A percentile compares a stretch with the other conserved stretches of the same genome.
Conservation (phyloP, 2,113 vertebrate species). For the Bos indicus region DNA sequence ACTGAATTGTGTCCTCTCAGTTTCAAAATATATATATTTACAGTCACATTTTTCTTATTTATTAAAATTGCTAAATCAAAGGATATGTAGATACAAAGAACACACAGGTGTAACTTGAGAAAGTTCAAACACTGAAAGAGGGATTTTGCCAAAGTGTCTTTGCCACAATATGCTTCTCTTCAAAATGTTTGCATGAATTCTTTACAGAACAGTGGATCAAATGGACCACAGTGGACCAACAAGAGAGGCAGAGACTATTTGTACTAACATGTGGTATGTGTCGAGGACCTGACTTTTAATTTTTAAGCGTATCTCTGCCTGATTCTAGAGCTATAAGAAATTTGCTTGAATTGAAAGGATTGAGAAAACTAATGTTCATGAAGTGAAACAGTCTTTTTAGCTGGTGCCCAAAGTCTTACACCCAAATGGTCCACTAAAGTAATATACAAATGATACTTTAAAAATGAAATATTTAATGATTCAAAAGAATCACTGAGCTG, state of each 20-base stretch:
- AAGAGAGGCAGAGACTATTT: not conserved
- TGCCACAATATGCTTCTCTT: not conserved
- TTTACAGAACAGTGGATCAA: not conserved
- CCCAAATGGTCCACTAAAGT: not conserved
- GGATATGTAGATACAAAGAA: not conserved
- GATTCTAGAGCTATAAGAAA: not conserved
- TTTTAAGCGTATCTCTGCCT: not conserved
- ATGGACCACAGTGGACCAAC: not conserved
- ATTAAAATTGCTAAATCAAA: conserved; percentile 13
- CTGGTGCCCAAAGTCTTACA: not conserved
- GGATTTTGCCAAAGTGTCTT: not conserved
- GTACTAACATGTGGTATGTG: not conserved
- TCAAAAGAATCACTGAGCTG: not conserved
- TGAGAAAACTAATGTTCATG: not conserved
- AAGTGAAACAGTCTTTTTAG: not conserved
- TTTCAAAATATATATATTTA: not conserved
- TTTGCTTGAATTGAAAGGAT: not conserved
- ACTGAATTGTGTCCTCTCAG: not conserved
- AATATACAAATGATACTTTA: not conserved
- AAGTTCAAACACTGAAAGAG: not conserved
- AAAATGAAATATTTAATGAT: not conserved
- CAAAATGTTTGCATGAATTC: not conserved
- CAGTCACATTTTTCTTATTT: not conserved
- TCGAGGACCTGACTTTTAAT: not conserved
- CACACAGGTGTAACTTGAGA: not conserved